Evolutionary conservation across 2,797 vertebrate genomes (phyloP).

Genomic region (Silurus aristotelis): DNA sequence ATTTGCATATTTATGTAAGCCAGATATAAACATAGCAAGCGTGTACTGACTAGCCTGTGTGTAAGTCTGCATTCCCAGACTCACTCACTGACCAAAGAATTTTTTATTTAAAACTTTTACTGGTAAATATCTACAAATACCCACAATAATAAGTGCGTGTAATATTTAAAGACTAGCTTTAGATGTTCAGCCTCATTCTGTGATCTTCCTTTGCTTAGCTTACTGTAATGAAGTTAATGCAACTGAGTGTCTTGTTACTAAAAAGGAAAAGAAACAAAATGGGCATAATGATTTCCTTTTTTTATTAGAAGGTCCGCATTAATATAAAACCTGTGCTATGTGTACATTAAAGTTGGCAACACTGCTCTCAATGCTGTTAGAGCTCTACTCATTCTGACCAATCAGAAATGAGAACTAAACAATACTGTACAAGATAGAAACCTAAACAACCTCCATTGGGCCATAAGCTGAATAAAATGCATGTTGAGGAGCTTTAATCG

Average conservation of each 20-base stretch:
- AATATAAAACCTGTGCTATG: neutral
- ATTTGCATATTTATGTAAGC: slow-evolving; percentile 42
- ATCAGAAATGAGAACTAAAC: neutral
- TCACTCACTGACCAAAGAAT: neutral
- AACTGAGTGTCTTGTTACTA: neutral
- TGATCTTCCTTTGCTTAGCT: neutral
- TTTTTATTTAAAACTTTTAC: neutral
- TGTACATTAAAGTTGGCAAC: neutral
- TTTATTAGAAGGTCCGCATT: too few species aligned
- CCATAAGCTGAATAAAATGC: neutral
- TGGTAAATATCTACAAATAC: neutral
- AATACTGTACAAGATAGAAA: neutral
- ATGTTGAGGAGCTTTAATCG: neutral
- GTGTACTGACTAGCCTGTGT: neutral
- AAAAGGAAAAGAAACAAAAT: neutral
- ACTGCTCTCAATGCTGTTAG: neutral
- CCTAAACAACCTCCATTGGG: neutral
- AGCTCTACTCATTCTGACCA: neutral
- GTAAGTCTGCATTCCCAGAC: neutral
- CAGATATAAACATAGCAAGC: slow-evolving; percentile 9
- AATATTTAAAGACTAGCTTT: neutral
- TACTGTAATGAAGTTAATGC: neutral
- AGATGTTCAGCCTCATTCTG: neutral
- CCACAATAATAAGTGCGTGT: neutral
- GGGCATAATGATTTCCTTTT: too few species aligned